Evolutionary conservation across 92 coral and sea anemone genomes (phyloP), one percentile per base, ranked within the genome.

Genomic region (Palythoa heliodiscus): DNA sequence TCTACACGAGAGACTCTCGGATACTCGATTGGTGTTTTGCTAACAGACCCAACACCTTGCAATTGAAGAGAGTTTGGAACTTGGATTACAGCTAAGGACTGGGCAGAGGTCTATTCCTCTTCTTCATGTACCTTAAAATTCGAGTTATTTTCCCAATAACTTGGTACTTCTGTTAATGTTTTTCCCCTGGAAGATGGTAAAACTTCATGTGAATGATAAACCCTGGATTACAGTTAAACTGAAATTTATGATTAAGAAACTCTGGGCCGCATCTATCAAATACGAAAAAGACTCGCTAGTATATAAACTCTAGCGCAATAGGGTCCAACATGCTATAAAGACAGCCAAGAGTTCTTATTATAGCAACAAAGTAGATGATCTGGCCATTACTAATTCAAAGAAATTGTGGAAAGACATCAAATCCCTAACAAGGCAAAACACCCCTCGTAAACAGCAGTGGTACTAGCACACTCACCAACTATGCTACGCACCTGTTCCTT

Each of bases 151-250:
- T 86, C 75, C 63, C 50, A 86, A 47, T 77, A 86, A 87, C 85
- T 87, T 7, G 17, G 80, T 75, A 3, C 78, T 50, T 86, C 89
- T 52, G 78, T 78, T 69, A 79, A 78, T 70, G 19, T 78, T 77
- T 70, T 78, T 87, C 47, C 89, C 89, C 78, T 78, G 85, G 89
- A 50, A 78, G 70, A 23, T 79, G 68, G 89, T 87, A 63, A 87
- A 87, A 70, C 52, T 76, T 47, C 77, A 78, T 52, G 47, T 78
- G 17, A 60, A 78, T 29, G 89, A 87, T 53, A 86, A 50, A 76
- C 88, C 76, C 47, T 74, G 83, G 88, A 85, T 75, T n/a, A 85
- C 77, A 15, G 75, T 67, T 14, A 75, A 85, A 85, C 50, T 85
- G 55, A 85, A 85, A 66, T 68, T 1, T 29, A 76, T 86, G 89